A percentile compares a stretch with the other conserved stretches of the same genome.
phyloP scores from a whole-genome alignment of 2,797 vertebrate species.

The Selene dorsalis region DNA sequence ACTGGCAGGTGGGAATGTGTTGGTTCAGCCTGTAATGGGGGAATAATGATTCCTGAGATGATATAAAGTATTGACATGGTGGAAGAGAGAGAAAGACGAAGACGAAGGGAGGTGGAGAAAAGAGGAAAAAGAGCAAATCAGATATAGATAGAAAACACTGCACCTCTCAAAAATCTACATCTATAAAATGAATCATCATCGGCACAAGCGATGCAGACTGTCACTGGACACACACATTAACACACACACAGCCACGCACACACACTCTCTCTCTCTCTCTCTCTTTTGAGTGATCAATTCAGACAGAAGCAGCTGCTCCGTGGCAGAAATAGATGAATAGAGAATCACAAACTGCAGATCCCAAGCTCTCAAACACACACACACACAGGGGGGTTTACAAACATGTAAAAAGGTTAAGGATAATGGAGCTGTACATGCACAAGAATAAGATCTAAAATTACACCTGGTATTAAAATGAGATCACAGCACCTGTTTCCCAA shows the following conservation, averaged over 20 bases:
- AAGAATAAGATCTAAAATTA: slow-evolving; percentile 25
- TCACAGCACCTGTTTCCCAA: background rate
- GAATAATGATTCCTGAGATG: slow-evolving; percentile 69
- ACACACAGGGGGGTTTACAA: slow-evolving; percentile 22
- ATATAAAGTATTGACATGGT: slow-evolving; percentile 38
- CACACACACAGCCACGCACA: background rate
- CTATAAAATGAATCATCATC: slow-evolving; percentile 67
- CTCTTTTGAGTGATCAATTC: slow-evolving; percentile 53
- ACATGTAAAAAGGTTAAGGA: background rate
- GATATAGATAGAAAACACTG: slow-evolving; percentile 49
- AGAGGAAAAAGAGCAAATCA: slow-evolving; percentile 33
- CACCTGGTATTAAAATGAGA: slow-evolving; percentile 11
- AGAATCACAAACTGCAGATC: slow-evolving; percentile 45
- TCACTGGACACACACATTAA: slow-evolving; percentile 20
- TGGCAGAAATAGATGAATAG: slow-evolving; percentile 57
- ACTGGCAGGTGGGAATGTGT: slow-evolving; percentile 64
- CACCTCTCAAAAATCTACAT: slow-evolving; percentile 60
- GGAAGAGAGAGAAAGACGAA: slow-evolving; percentile 20
- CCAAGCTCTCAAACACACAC: slow-evolving; percentile 16
- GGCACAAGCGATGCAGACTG: slow-evolving; percentile 27
- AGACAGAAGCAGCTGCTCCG: slow-evolving; percentile 67
- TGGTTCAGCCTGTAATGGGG: slow-evolving; percentile 61
- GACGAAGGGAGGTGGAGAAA: slow-evolving; percentile 21
- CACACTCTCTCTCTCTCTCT: background rate
- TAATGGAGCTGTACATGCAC: background rate